phyloP scores from a whole-genome alignment of 2,888 invertebrate species.

The Lithophane socia region DNA sequence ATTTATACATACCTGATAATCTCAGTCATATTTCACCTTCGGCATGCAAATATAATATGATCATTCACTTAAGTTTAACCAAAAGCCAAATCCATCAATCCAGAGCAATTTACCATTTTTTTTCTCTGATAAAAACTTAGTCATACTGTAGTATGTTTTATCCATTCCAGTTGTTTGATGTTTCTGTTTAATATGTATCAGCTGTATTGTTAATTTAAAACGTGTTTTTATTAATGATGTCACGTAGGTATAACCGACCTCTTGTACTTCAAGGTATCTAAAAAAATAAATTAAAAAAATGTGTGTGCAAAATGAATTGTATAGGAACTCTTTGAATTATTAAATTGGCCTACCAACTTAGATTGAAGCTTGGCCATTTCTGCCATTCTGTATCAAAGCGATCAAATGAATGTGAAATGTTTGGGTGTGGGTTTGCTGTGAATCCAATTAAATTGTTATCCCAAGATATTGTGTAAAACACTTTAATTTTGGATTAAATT shows the following conservation, averaged over 20 bases:
- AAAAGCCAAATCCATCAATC: no score
- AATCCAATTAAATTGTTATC: not conserved
- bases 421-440: not conserved
- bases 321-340: not conserved
- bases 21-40: no score
- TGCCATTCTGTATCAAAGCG: not conserved
- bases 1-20: no score
- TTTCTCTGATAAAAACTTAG: no score
- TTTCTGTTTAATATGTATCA: not conserved
- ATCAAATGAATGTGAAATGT: not conserved
- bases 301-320: not conserved
- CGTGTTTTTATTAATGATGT: not conserved
- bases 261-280: not conserved
- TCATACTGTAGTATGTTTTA: no score
- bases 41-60: no score
- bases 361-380: not conserved
- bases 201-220: not conserved
- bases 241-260: no score
- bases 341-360: not conserved
- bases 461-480: not conserved
- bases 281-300: not conserved
- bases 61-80: no score
- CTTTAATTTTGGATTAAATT: not conserved
- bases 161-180: not conserved
- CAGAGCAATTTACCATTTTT: no score